Evolutionary conservation across 2,113 vertebrate species (phyloP), one percentile per base, ranked within the genome.

Genomic region (Cricetomys ansorgei): DNA sequence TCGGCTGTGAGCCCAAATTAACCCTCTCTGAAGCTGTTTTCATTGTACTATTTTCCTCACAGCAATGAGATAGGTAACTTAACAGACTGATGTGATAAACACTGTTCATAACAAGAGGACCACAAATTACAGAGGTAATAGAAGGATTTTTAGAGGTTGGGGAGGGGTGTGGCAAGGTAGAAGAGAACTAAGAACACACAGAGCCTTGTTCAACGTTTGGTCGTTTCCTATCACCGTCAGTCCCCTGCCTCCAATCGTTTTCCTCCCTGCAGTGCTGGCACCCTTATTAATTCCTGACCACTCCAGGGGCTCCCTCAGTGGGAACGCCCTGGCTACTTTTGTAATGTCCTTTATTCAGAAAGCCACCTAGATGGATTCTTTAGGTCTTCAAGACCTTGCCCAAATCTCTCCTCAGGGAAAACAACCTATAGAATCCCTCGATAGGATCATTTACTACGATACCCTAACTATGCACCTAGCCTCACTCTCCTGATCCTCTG

Each of bases 121-220:
- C 17, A 21, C 23, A 72, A 40, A 5, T 48, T 75, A 67, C 75
- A 65, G n/a, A 89, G 25, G 64, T 1, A 91, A 70, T 48, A 94
- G 10, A 34, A 17, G n/a, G n/a, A n/a, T n/a, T 34, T 64, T 94
- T 67, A 75, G 65, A 91, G 65, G 83, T 21, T 75, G 67, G 3
- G 3, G 31, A 9, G 16, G 69, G 12, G 5, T 7, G 13, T 0
- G 1, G 7, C 9, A 6, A 37, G 23, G 34, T 5, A 57, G 79
- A 34, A 75, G 31, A 53, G 7, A n/a, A 40, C 57, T 87, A 7
- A 76, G 43, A 72, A 9, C 69, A 23, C 19, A 9, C 1, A 9
- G 0, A 55, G 19, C 37, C 25, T 27, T 17, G 8, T 19, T 73
- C 45, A 45, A 17, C 29, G 87, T 65, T 81, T 65, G 27, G 29